These are phyloP conservation scores for Rutpela maculata DNA, from an alignment of 2,888 invertebrate species.

Conservation along the genomic window DNA sequence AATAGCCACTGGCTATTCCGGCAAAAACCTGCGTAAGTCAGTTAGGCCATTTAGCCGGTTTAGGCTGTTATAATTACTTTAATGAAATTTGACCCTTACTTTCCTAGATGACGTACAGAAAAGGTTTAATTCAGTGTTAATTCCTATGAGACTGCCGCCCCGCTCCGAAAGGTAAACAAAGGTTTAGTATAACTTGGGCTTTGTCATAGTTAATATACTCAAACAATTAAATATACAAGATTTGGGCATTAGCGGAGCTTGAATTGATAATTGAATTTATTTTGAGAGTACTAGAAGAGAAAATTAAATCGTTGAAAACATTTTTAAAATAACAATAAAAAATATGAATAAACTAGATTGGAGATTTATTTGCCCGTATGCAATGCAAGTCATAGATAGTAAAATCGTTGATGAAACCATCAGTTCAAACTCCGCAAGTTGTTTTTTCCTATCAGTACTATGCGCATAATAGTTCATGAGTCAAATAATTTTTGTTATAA, in stretches of 20 bases:
- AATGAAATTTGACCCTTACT: constrained; percentile 36
- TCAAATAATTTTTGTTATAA: too few species aligned
- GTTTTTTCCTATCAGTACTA: too few species aligned
- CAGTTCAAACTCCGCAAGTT: too few species aligned
- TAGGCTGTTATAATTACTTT: constrained; percentile 37
- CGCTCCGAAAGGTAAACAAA: constrained; percentile 17
- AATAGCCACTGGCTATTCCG: constrained; percentile 16
- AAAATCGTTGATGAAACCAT: too few species aligned
- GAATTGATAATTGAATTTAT: constrained; percentile 11
- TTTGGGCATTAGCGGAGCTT: background rate
- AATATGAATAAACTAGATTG: too few species aligned
- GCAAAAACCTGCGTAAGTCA: constrained; percentile 29
- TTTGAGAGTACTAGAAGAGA: background rate
- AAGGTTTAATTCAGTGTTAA: constrained; percentile 24
- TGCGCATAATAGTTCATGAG: too few species aligned
- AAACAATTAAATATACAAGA: constrained; percentile 20
- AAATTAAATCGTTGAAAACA: too few species aligned
- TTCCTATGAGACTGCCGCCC: constrained; percentile 5
- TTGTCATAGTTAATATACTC: constrained; percentile 18
- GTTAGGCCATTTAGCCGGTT: constrained; percentile 36
- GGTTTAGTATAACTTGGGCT: constrained; percentile 9
- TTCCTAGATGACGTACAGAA: constrained; percentile 27
- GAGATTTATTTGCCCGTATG: too few species aligned
- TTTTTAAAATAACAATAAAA: too few species aligned
- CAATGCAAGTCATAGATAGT: too few species aligned